Evolutionary conservation across 2,113 vertebrate species (phyloP).

Genomic region (Charina bottae): DNA sequence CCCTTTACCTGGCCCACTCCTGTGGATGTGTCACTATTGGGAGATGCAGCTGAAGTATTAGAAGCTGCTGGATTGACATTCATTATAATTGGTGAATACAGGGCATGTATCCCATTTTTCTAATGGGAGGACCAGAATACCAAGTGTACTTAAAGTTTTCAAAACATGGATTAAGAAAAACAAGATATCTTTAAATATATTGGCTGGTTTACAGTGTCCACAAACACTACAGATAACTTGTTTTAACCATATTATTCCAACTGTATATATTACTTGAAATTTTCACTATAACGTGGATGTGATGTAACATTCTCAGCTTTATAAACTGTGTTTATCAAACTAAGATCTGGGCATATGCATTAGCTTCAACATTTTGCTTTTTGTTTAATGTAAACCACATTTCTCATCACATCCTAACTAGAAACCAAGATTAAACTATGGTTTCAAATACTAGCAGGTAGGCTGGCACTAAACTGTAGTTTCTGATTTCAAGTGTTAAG

Average conservation of each 20-base stretch:
- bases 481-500: background rate
- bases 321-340: background rate
- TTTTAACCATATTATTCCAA: background rate
- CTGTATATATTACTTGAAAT: background rate
- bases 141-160: background rate
- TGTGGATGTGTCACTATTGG: background rate
- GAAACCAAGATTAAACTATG: background rate
- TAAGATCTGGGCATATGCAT: no score
- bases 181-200: background rate
- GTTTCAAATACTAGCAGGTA: background rate
- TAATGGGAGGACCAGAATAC: background rate
- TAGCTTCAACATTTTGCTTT: no score
- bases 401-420: background rate
- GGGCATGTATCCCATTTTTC: background rate
- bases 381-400: background rate
- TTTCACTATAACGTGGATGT: background rate
- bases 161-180: constrained; percentile 9
- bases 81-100: background rate
- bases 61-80: background rate
- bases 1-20: background rate
- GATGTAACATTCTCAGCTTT: background rate
- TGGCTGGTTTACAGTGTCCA: background rate
- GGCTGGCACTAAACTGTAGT: background rate
- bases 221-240: background rate
- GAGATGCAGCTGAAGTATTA: background rate